phyloP scores from a whole-genome alignment of 2,888 invertebrate species.

The Lasioglossum morio region DNA sequence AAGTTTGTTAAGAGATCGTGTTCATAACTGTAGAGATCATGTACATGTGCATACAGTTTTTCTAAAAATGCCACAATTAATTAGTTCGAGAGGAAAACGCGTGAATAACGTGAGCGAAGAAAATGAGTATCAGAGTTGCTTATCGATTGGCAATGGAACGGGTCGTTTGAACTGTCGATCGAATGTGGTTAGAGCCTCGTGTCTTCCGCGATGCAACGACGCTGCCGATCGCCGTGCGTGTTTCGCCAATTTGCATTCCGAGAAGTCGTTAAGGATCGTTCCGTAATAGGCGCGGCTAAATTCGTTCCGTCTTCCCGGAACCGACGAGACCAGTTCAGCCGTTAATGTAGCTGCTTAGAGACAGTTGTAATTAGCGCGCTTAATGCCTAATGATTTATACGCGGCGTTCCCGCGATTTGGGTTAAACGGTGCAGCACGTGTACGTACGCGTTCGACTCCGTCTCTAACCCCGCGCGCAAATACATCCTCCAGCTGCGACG shows the following conservation, averaged over 20 bases:
- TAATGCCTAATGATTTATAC: slow-evolving; percentile 81
- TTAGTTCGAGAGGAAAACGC: background rate
- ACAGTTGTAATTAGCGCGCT: slow-evolving; percentile 79
- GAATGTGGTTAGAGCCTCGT: background rate
- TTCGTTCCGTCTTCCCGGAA: slow-evolving; percentile 59
- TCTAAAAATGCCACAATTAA: background rate
- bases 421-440: slow-evolving; percentile 75
- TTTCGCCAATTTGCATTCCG: slow-evolving; percentile 52
- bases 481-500: slow-evolving; percentile 30
- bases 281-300: slow-evolving; percentile 57
- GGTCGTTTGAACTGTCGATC: slow-evolving; percentile 7
- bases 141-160: background rate
- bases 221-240: slow-evolving; percentile 9
- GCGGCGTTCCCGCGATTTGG: slow-evolving; percentile 74
- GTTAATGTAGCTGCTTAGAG: slow-evolving; percentile 79
- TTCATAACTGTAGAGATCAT: background rate
- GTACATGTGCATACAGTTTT: background rate
- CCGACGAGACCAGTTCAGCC: slow-evolving; percentile 56
- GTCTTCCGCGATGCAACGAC: slow-evolving; percentile 5
- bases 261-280: slow-evolving; percentile 64
- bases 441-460: slow-evolving; percentile 32
- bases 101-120: background rate
- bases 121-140: background rate
- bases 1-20: background rate
- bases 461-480: slow-evolving; percentile 32